phyloP scores from a whole-genome alignment of 2,888 invertebrate species.

The Electrophaes corylata region DNA sequence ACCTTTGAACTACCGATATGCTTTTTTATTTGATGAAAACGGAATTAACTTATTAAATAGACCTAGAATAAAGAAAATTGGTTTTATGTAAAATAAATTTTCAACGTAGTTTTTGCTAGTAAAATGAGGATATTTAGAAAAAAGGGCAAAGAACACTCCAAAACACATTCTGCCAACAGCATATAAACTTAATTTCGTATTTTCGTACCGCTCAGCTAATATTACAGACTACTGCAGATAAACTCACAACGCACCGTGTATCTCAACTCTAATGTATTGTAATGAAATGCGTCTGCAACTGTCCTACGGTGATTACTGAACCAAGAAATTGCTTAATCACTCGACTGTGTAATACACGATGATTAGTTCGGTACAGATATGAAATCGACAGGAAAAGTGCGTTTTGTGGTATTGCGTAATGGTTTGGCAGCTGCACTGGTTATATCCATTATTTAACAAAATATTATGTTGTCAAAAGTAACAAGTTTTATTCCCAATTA shows the following conservation, averaged over 20 bases:
- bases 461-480: too few relatives aligned
- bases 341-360: constrained; percentile 74
- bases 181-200: too few relatives aligned
- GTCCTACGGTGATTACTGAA: constrained; percentile 63
- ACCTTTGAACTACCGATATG: background rate
- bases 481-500: too few relatives aligned
- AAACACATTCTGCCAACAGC: too few relatives aligned
- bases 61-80: too few relatives aligned
- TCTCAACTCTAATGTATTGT: constrained; percentile 52
- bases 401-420: constrained; percentile 33
- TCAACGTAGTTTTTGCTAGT: too few relatives aligned
- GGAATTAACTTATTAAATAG: too few relatives aligned
- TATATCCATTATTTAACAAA: constrained; percentile 1
- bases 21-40: too few relatives aligned
- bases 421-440: constrained; percentile 32
- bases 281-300: constrained; percentile 73
- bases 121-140: too few relatives aligned
- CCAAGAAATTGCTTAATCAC: constrained; percentile 81
- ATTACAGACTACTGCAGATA: background rate
- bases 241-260: constrained; percentile 11
- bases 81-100: too few relatives aligned
- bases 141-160: too few relatives aligned
- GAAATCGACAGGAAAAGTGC: constrained; percentile 69
- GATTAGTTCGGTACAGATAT: constrained; percentile 74
- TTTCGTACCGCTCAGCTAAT: too few relatives aligned